These are phyloP conservation scores for Bombylius discolor DNA, from an alignment of 2,888 invertebrate species.

Conservation along the genomic window DNA sequence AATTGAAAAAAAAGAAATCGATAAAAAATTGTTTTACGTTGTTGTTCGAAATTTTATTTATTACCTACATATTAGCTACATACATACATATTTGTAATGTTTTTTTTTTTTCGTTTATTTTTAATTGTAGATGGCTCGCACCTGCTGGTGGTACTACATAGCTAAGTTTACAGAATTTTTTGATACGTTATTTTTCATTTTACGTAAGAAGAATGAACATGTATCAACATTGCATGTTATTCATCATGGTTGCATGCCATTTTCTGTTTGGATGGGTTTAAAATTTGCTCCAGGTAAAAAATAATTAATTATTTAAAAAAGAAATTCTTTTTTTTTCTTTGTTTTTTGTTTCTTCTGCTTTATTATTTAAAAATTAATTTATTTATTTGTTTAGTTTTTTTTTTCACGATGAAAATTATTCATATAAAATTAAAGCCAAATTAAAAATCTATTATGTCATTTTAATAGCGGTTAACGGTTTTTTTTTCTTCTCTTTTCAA, in stretches of 20 bases:
- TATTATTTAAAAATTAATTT: background rate
- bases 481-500: no score
- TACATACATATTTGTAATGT: no score
- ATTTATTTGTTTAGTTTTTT: no score
- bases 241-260: slow-evolving; percentile 94
- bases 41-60: no score
- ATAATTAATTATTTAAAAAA: background rate
- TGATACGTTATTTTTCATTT: slow-evolving; percentile 91
- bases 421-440: no score
- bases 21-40: no score
- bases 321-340: background rate
- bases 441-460: no score
- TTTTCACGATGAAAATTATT: no score
- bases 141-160: slow-evolving; percentile 95
- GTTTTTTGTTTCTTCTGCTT: background rate
- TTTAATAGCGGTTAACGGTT: no score
- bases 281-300: slow-evolving; percentile 81
- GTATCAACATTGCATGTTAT: slow-evolving; percentile 90
- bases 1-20: background rate
- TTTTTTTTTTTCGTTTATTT: background rate
- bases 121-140: slow-evolving; percentile 63
- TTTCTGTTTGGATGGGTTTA: slow-evolving; percentile 90
- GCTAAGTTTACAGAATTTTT: slow-evolving; percentile 95
- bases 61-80: no score
- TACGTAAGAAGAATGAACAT: slow-evolving; percentile 88